Evolutionary conservation across 2,888 invertebrate species (phyloP).

Genomic region (Orchesellides sinensis): DNA sequence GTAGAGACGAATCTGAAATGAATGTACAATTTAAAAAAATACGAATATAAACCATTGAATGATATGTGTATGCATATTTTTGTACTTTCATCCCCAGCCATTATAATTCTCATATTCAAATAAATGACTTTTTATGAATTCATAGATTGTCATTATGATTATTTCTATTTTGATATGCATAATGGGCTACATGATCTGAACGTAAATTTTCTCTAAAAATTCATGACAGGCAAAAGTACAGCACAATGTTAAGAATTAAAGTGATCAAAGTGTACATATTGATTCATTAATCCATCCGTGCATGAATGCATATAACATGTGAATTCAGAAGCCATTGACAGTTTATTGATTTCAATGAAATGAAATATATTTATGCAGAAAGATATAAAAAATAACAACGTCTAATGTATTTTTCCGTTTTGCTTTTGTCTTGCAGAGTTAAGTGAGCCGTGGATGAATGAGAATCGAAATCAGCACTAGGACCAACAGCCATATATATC

Average conservation of each 20-base stretch:
- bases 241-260: not conserved
- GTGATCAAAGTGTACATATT: not conserved
- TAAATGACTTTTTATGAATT: not conserved
- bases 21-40: slow-evolving; percentile 29
- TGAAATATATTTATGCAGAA: slow-evolving; percentile 20
- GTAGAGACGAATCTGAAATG: too few relatives aligned
- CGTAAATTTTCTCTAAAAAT: slow-evolving; percentile 38
- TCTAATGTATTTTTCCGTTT: slow-evolving; percentile 36
- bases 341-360: slow-evolving; percentile 63
- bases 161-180: slow-evolving; percentile 41
- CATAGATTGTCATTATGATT: slow-evolving; percentile 24
- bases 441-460: slow-evolving; percentile 60
- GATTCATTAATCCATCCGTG: slow-evolving; percentile 10
- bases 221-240: slow-evolving; percentile 37
- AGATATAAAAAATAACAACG: slow-evolving; percentile 31
- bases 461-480: slow-evolving; percentile 38
- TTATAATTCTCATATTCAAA: too few relatives aligned
- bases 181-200: slow-evolving; percentile 41
- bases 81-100: too few relatives aligned
- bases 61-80: slow-evolving; percentile 12
- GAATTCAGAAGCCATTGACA: slow-evolving; percentile 57
- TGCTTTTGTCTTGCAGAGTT: slow-evolving; percentile 60
- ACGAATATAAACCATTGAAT: slow-evolving; percentile 21
- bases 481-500: not conserved
- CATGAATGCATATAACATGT: slow-evolving; percentile 6